Conservation (phyloP, 2,888 invertebrate species). For the Torymus auratus region DNA sequence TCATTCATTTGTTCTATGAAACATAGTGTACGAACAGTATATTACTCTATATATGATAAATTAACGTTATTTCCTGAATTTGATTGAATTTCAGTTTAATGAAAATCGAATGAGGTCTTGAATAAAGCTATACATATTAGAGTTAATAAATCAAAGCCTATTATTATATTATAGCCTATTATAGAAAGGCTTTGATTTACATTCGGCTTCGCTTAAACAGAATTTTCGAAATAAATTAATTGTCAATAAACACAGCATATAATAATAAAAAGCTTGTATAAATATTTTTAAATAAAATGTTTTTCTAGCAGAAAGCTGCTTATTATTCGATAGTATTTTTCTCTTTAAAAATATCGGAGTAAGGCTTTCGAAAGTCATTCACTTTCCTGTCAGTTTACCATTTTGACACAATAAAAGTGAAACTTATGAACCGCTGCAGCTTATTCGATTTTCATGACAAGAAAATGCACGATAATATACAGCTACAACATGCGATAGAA, state of each 20-base stretch:
- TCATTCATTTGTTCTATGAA: too few species aligned
- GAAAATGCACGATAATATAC: too few species aligned
- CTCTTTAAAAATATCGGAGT: not conserved
- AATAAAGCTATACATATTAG: not conserved
- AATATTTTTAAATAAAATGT: too few species aligned
- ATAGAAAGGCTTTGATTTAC: too few species aligned
- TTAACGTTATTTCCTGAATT: slow-evolving; percentile 10
- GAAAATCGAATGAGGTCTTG: slow-evolving; percentile 5
- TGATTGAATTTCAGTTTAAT: slow-evolving; percentile 28
- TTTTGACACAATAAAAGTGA: not conserved
- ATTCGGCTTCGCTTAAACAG: too few species aligned
- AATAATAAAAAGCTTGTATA: too few species aligned
- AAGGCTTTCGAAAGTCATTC: slow-evolving; percentile 4
- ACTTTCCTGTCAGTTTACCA: slow-evolving; percentile 28
- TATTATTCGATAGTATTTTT: not conserved
- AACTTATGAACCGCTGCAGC: slow-evolving; percentile 6
- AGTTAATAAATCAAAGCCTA: too few species aligned
- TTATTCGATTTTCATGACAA: not conserved
- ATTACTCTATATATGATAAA: not conserved
- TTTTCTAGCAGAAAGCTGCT: not conserved
- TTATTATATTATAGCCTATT: too few species aligned
- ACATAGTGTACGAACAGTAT: too few species aligned
- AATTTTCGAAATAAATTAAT: too few species aligned
- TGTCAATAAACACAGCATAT: too few species aligned
- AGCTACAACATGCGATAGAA: too few species aligned